A percentile compares a stretch with the other conserved stretches of the same genome.
Evolutionary conservation across 2,888 invertebrate genomes (phyloP).

Genomic region (Spicauda simplicius): DNA sequence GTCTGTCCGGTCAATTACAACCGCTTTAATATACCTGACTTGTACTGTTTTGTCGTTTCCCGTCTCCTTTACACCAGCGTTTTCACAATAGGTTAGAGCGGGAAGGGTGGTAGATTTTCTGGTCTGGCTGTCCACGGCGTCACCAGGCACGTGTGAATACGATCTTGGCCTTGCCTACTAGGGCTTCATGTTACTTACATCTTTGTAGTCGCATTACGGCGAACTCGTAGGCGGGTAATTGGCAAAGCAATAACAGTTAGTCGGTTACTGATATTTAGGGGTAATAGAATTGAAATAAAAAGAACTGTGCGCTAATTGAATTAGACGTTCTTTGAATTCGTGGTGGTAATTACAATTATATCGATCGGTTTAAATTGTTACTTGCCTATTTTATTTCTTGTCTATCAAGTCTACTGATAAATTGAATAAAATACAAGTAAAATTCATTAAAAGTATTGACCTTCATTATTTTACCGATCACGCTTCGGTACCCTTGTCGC

Average conservation of each 20-base stretch:
- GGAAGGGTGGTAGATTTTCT: slow-evolving; percentile 28
- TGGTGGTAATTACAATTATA: no score
- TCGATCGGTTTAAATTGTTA: background rate
- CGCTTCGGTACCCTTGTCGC: slow-evolving; percentile 10
- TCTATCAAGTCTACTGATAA: background rate
- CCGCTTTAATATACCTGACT: slow-evolving; percentile 17
- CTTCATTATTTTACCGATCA: slow-evolving; percentile 4
- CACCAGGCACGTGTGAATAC: slow-evolving; percentile 42
- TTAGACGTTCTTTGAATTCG: background rate
- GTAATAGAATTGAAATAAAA: background rate
- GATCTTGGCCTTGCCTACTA: slow-evolving; percentile 49
- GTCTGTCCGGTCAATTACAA: slow-evolving; percentile 9
- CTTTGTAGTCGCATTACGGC: slow-evolving; percentile 12
- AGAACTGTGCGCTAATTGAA: background rate
- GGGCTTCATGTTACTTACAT: slow-evolving; percentile 43
- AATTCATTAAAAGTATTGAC: slow-evolving; percentile 2
- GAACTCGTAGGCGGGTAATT: slow-evolving; percentile 17
- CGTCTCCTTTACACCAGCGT: slow-evolving; percentile 8
- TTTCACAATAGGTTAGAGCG: slow-evolving; percentile 19
- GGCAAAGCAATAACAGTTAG: slow-evolving; percentile 6
- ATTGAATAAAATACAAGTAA: background rate
- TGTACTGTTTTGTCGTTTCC: slow-evolving; percentile 15
- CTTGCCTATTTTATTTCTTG: background rate
- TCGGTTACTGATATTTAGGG: background rate
- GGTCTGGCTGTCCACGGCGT: slow-evolving; percentile 35